Conservation (phyloP, 2,888 invertebrate species). For the Phengaris alcon region DNA sequence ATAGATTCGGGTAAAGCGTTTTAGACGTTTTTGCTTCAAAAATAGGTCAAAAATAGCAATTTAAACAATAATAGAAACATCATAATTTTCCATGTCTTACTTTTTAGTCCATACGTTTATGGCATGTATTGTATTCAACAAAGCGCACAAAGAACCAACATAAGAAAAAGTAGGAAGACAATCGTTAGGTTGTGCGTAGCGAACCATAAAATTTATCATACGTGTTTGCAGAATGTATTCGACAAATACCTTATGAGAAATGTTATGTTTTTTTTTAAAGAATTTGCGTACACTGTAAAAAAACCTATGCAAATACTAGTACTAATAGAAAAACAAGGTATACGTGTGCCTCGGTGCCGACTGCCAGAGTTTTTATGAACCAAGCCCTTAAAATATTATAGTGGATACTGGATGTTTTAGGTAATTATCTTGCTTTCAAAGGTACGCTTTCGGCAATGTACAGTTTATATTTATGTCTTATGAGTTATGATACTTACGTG, state of each 20-base stretch:
- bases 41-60: not conserved
- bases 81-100: constrained; percentile 8
- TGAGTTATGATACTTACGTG: not conserved
- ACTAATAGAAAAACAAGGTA: not conserved
- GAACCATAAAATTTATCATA: constrained; percentile 17
- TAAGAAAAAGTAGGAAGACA: constrained; percentile 18
- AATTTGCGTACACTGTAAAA: too few relatives aligned
- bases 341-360: not conserved
- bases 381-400: not conserved
- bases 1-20: too few relatives aligned
- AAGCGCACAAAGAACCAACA: constrained; percentile 18
- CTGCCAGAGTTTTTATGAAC: not conserved
- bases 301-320: not conserved
- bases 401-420: not conserved
- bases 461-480: not conserved
- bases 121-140: constrained; percentile 12
- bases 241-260: too few relatives aligned
- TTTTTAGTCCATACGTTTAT: constrained; percentile 7
- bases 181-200: constrained; percentile 14
- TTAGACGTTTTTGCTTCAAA: not conserved
- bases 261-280: too few relatives aligned
- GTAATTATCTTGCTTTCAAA: not conserved
- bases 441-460: not conserved
- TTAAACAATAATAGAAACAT: constrained; percentile 4
- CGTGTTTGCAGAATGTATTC: not conserved